Evolutionary conservation across 2,888 invertebrate species (phyloP).

Genomic region (Campoplex nolae): DNA sequence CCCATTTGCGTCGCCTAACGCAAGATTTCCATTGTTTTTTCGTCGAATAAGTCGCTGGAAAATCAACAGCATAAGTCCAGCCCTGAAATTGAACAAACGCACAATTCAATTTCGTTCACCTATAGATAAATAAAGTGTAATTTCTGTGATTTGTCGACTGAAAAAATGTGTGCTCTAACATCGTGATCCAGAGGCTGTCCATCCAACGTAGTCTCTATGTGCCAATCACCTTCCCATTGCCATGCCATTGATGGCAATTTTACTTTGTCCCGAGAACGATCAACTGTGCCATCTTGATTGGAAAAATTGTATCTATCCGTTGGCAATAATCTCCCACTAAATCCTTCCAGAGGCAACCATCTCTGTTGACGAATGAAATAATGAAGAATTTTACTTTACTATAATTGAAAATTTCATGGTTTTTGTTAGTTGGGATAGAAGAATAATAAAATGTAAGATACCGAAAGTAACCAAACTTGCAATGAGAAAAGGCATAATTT

Average conservation of each 20-base stretch:
- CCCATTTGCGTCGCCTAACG: constrained; percentile 95
- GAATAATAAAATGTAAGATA: neutral
- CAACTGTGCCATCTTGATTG: constrained; percentile 92
- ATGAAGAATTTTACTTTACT: neutral
- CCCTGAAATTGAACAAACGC: constrained; percentile 84
- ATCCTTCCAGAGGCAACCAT: constrained; percentile 96
- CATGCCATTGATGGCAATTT: constrained; percentile 96
- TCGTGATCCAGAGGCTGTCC: constrained; percentile 95
- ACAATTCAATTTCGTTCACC: neutral
- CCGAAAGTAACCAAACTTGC: neutral
- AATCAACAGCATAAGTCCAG: constrained; percentile 97
- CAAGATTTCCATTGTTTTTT: constrained; percentile 96
- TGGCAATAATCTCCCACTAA: constrained; percentile 92
- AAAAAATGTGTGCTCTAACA: constrained; percentile 84
- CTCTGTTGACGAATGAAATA: constrained; percentile 85
- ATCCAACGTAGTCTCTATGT: constrained; percentile 92
- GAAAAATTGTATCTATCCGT: constrained; percentile 96
- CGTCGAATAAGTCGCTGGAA: constrained; percentile 92
- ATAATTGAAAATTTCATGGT: neutral
- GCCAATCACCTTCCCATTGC: constrained; percentile 99
- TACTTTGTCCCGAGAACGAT: constrained; percentile 92
- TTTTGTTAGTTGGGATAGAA: neutral
- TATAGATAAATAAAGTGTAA: neutral
- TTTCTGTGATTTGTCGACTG: neutral
- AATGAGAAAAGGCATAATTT: too few relatives aligned